Evolutionary conservation across 2,797 vertebrate genomes (phyloP), one percentile per base, ranked within the genome.

Genomic region (Myioborus miniatus): DNA sequence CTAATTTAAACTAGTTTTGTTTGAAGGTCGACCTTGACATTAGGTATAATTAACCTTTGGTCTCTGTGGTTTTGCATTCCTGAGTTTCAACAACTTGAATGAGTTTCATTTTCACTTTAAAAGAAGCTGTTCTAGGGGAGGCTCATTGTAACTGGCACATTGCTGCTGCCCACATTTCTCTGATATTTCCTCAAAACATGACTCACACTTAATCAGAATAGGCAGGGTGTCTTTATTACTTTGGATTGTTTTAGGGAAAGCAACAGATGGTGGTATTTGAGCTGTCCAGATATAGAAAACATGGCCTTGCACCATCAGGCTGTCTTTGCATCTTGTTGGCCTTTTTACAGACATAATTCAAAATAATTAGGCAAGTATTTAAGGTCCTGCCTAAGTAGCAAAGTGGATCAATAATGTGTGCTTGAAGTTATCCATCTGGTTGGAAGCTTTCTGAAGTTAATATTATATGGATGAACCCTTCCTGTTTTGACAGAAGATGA

Each of bases 91-190:
- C 83, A 92, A 52, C 74, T 49, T 67, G 55, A 94, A 89, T 74
- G 44, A 69, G 41, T 76, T 96, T 83, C 53, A 85, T 94, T 93
- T 91, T 82, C 90, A 83, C 84, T 93, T 87, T 53, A 52, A 56
- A 70, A 36, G 17, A 63, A 72, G 34, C 52, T 64, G 19, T 75
- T 82, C 16, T 36, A 60, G 21, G 47, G 60, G 22, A 79, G 19
- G 13, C 52, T 91, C 23, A 20, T 78, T 90, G n/a, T 32, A 88
- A 78, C 10, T 58, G 69, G 26, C 69, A 94, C 37, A 27, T 60
- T 67, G 32, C 18, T 81, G 13, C 63, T 71, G 37, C 87, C 74
- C 36, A 52, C 53, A 37, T 81, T 88, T 88, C 58, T 82, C 74
- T 88, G 67, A 50, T 67, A 62, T 55, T 93, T 82, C 86, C 70